These are phyloP conservation scores for Plagodis pulveraria DNA, from an alignment of 2,888 invertebrate genomes.

Conservation along the genomic window DNA sequence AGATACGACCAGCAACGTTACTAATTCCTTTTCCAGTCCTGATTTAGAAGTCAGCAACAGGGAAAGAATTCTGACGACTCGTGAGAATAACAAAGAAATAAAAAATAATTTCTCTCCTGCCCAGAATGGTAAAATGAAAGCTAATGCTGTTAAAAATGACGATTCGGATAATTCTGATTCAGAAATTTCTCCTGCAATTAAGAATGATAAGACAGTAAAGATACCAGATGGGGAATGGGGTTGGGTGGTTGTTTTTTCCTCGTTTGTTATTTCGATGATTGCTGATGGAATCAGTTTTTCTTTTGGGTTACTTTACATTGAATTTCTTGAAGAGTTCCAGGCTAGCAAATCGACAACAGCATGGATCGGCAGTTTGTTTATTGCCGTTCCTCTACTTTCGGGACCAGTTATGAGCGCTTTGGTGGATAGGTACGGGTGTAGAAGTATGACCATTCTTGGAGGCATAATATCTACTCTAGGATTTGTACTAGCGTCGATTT, in stretches of 20 bases:
- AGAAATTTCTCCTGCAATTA: constrained; percentile 38
- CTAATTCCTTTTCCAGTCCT: constrained; percentile 70
- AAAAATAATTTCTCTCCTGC: constrained; percentile 33
- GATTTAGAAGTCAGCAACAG: constrained; percentile 64
- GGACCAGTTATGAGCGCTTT: constrained; percentile 94
- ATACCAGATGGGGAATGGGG: constrained; percentile 95
- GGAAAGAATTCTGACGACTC: constrained; percentile 44
- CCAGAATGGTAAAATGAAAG: constrained; percentile 38
- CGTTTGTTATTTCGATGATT: constrained; percentile 93
- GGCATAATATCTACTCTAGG: constrained; percentile 90
- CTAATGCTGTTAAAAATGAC: constrained; percentile 33
- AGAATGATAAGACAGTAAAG: constrained; percentile 68
- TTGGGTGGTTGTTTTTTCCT: constrained; percentile 95
- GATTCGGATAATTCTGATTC: constrained; percentile 40
- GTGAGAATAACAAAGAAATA: constrained; percentile 46
- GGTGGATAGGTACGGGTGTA: constrained; percentile 94
- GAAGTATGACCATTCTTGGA: constrained; percentile 90
- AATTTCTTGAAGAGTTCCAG: constrained; percentile 92
- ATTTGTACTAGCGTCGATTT: constrained; percentile 90
- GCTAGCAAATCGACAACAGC: constrained; percentile 94
- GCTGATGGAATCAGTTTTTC: constrained; percentile 97
- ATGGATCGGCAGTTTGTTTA: constrained; percentile 95
- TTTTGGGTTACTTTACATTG: constrained; percentile 94
- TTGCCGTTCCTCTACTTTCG: constrained; percentile 93
- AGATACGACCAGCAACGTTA: constrained; percentile 61